Conservation (phyloP, 2,888 invertebrate species). For the Xestoiulus laeticollis region DNA sequence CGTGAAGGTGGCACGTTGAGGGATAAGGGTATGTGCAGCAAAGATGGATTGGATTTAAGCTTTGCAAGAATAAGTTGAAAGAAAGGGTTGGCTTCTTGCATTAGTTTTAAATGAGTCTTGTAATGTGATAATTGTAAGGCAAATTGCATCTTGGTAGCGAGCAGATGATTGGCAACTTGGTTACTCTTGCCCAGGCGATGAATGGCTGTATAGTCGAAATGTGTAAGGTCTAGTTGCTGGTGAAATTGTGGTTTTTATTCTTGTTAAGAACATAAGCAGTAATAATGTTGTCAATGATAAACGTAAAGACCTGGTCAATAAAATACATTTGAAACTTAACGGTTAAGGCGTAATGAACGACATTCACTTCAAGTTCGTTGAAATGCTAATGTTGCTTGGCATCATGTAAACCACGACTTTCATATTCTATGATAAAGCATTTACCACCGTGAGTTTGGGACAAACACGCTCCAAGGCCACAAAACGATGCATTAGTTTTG, state of each 20-base stretch:
- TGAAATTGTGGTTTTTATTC: slow-evolving; percentile 44
- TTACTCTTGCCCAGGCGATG: slow-evolving; percentile 44
- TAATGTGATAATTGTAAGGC: background rate
- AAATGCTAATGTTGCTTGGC: background rate
- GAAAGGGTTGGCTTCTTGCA: background rate
- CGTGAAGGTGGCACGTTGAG: too few species aligned
- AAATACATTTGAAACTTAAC: background rate
- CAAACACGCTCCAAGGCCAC: background rate
- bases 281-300: background rate
- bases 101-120: background rate
- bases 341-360: slow-evolving; percentile 43
- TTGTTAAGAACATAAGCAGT: background rate
- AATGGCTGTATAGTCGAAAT: slow-evolving; percentile 31
- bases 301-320: background rate
- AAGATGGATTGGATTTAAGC: background rate
- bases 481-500: slow-evolving; percentile 32
- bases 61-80: background rate
- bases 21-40: background rate
- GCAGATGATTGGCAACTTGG: slow-evolving; percentile 25
- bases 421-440: slow-evolving; percentile 17
- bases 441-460: background rate
- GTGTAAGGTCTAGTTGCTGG: slow-evolving; percentile 31
- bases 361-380: slow-evolving; percentile 43
- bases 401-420: slow-evolving; percentile 15
- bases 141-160: background rate